phyloP scores from a whole-genome alignment of 2,113 vertebrate species.

The Heloderma charlesbogerti region DNA sequence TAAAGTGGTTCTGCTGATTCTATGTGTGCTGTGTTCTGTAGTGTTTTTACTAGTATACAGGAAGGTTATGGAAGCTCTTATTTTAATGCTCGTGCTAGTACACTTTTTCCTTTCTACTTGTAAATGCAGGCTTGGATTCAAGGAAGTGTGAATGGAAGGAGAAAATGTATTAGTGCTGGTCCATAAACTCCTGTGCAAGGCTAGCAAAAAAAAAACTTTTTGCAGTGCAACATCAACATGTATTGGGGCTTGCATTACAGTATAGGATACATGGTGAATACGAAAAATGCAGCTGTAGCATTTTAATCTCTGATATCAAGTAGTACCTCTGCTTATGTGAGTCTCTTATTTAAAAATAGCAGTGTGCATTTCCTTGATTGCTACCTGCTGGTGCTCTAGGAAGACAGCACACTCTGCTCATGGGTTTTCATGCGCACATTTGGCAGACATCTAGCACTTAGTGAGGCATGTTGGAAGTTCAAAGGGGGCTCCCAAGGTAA shows the following conservation, averaged over 20 bases:
- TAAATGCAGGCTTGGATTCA: background rate
- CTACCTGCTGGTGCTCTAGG: background rate
- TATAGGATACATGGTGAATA: no score
- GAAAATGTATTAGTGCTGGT: background rate
- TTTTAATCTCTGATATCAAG: background rate
- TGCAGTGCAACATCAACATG: background rate
- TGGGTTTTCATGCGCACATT: background rate
- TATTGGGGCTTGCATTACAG: background rate
- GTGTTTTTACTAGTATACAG: background rate
- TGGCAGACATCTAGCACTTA: background rate
- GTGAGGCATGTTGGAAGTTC: background rate
- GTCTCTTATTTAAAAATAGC: background rate
- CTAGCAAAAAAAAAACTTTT: background rate
- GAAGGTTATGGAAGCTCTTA: background rate
- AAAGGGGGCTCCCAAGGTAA: background rate
- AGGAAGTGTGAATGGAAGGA: background rate
- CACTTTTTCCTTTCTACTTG: no score
- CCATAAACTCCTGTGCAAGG: background rate
- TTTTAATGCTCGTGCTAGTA: background rate
- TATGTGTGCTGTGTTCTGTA: background rate
- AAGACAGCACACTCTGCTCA: background rate
- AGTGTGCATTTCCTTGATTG: background rate
- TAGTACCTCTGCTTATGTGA: background rate
- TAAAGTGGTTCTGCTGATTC: background rate
- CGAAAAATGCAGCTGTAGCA: background rate